A percentile compares a stretch with the other conserved stretches of the same genome.
phyloP scores from a whole-genome alignment of 2,797 vertebrate genomes.

The Periophthalmus magnuspinnatus region DNA sequence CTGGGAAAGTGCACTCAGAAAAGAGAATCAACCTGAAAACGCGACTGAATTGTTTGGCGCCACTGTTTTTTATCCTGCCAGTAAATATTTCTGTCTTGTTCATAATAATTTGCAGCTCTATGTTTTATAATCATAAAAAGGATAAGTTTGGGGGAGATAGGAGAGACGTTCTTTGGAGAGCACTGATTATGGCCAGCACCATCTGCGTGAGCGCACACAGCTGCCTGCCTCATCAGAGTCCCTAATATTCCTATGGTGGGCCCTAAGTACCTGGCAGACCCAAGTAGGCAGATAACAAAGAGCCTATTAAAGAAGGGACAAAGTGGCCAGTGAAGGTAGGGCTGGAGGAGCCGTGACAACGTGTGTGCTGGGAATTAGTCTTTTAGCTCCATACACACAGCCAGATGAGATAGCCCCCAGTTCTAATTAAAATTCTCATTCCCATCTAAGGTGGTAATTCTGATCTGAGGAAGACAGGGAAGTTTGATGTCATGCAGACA shows the following conservation, averaged over 20 bases:
- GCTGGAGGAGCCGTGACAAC: slow-evolving; percentile 42
- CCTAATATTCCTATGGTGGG: slow-evolving; percentile 75
- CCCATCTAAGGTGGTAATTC: slow-evolving; percentile 77
- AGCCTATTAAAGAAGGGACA: slow-evolving; percentile 79
- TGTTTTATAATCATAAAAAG: slow-evolving; percentile 70
- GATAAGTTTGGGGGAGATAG: slow-evolving; percentile 66
- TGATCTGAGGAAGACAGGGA: slow-evolving; percentile 73
- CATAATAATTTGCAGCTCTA: slow-evolving; percentile 65
- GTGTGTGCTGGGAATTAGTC: slow-evolving; percentile 70
- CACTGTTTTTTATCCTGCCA: slow-evolving; percentile 61
- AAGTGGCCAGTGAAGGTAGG: slow-evolving; percentile 70
- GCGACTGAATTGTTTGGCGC: slow-evolving; percentile 57
- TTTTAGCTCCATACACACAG: slow-evolving; percentile 71
- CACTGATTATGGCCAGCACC: slow-evolving; percentile 67
- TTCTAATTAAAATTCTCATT: slow-evolving; percentile 82
- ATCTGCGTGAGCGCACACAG: slow-evolving; percentile 71
- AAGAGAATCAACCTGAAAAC: slow-evolving; percentile 62
- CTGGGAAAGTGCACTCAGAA: slow-evolving; percentile 64
- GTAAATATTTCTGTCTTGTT: slow-evolving; percentile 72
- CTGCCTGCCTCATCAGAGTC: slow-evolving; percentile 75
- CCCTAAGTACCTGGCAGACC: slow-evolving; percentile 77
- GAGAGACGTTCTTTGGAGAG: slow-evolving; percentile 67
- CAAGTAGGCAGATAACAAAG: slow-evolving; percentile 79
- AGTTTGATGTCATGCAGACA: slow-evolving; percentile 74
- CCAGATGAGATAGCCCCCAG: slow-evolving; percentile 78